Percentiles rank a stretch among this genome's conserved stretches.
Evolutionary conservation across 2,888 invertebrate genomes (phyloP).

Genomic region (Microctonus brassicae): DNA sequence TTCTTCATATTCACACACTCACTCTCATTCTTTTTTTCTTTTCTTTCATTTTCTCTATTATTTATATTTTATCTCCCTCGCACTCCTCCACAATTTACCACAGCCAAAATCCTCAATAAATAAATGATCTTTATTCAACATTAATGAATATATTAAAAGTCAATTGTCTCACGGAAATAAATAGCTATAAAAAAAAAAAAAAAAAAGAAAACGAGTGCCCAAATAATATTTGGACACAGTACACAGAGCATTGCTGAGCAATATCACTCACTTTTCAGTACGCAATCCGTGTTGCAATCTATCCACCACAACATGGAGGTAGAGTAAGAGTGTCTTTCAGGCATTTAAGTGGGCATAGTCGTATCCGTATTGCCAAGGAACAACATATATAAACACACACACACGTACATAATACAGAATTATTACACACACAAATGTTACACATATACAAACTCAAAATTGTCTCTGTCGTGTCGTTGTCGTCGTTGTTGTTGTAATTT

Average conservation of each 20-base stretch:
- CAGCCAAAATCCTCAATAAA: no score
- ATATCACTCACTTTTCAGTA: constrained; percentile 62
- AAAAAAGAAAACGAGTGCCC: not conserved
- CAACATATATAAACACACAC: constrained; percentile 29
- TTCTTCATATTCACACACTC: not conserved
- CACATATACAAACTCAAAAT: not conserved
- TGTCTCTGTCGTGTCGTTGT: not conserved
- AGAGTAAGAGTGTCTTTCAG: constrained; percentile 56
- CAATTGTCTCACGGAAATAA: no score
- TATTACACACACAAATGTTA: constrained; percentile 14
- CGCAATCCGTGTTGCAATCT: constrained; percentile 60
- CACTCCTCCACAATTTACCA: constrained; percentile 4
- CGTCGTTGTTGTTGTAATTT: not conserved
- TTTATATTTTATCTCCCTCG: constrained; percentile 4
- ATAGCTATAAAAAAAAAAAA: no score
- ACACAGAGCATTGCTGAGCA: constrained; percentile 16
- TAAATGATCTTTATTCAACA: no score
- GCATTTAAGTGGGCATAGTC: constrained; percentile 58
- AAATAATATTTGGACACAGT: no score
- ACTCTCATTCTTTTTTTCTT: not conserved
- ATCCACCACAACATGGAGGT: constrained; percentile 66
- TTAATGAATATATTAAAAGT: no score
- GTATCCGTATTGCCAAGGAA: constrained; percentile 46
- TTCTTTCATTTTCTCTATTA: not conserved
- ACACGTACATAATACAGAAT: constrained; percentile 7